Base-by-base conservation (phyloP, 23 tunicate species). In the Trididemnum miniatum region DNA sequence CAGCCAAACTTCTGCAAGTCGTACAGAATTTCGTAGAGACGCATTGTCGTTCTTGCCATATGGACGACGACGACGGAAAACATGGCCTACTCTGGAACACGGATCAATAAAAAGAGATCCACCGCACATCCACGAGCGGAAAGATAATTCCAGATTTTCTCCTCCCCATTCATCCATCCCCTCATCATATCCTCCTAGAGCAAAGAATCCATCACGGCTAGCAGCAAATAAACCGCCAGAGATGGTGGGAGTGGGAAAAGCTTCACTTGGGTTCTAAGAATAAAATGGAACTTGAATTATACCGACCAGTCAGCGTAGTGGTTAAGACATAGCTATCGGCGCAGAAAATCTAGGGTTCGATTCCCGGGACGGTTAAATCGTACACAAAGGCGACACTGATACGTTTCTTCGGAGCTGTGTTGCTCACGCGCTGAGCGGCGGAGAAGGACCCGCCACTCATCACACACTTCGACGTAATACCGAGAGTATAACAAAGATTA, bases 101-200 rank as follows among this genome's bases (percentile, higher is more conserved):
- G 97, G 97, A 12, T 71, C 81, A 9, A 91, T 85, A 51, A 29
- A 18, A 29, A 91, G 29, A 3, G 57, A 35, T 4, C 97, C 97
- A 7, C 97, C 97, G 71, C 97, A 91, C 97, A 85, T 86, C 97
- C 97, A 91, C 26, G 89, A 59, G 2, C 89, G 84, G 62, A 91
- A 82, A 9, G 86, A 86, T 18, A 91, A 34, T 40, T 91, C 97
- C 35, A 91, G 57, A 44, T 91, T 91, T 51, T 91, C 97, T 2
- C 91, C 97, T 57, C 97, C 97, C 90, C 90, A 86, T 26, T 85
- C 97, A 38, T 82, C 81, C 97, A 91, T 91, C 32, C 71, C 90
- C 40, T 91, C 97, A 59, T 91, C 97, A 44, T 85, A 91, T 24
- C 82, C 78, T 0, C 97, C 97, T n/a, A 91, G 51, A 23, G 57